These are phyloP conservation scores for Trypoxylus dichotomus DNA, from an alignment of 1,140 invertebrate genomes.

Conservation along the genomic window DNA sequence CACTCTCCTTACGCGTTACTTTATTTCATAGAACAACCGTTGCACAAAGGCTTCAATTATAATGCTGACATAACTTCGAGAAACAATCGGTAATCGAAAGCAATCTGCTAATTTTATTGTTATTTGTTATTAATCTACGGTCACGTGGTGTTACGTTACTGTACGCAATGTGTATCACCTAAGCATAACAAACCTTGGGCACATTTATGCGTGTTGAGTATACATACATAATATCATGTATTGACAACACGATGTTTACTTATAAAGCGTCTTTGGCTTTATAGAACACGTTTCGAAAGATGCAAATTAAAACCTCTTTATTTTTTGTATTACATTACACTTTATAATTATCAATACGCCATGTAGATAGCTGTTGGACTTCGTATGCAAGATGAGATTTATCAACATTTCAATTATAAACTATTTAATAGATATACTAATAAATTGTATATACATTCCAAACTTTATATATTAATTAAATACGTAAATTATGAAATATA, in stretches of 20 bases:
- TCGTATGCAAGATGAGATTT: not conserved
- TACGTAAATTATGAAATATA: too few relatives aligned
- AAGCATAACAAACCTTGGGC: not conserved
- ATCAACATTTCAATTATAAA: not conserved
- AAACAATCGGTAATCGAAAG: not conserved
- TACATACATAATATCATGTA: not conserved
- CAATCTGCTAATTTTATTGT: not conserved
- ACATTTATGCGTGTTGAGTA: not conserved
- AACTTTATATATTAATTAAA: too few relatives aligned
- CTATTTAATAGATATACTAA: too few relatives aligned
- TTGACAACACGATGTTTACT: not conserved
- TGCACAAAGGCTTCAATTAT: not conserved
- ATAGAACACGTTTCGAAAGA: not conserved
- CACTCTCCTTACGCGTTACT: not conserved
- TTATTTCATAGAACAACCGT: not conserved
- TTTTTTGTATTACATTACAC: not conserved
- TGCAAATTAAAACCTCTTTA: not conserved
- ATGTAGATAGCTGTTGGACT: not conserved
- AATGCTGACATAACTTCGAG: conserved; percentile 2
- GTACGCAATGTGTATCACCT: not conserved
- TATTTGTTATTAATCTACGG: not conserved
- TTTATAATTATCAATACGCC: not conserved
- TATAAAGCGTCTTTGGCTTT: not conserved
- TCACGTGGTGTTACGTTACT: not conserved
- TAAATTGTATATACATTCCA: too few relatives aligned